These are phyloP conservation scores for Polypedilum pembai DNA, from an alignment of 1,140 invertebrate species.

Conservation along the genomic window DNA sequence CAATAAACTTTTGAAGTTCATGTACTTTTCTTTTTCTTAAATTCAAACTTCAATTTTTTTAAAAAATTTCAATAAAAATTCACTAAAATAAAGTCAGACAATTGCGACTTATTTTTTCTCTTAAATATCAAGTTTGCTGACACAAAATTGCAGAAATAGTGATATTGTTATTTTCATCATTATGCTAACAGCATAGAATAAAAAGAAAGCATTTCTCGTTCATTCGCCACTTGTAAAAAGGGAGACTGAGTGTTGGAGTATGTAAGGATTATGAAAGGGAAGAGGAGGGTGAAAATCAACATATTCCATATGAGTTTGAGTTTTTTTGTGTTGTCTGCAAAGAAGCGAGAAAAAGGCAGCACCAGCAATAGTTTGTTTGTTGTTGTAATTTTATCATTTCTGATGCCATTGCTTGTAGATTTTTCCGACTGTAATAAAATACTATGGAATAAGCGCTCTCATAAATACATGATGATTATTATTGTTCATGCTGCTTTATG, in stretches of 20 bases:
- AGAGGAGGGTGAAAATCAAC: not conserved
- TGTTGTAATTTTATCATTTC: not conserved
- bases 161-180: conserved; percentile 25
- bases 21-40: too few relatives aligned
- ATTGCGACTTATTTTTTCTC: too few relatives aligned
- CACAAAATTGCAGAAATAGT: not conserved
- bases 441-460: conserved; percentile 22
- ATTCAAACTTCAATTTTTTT: too few relatives aligned
- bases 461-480: conserved; percentile 29
- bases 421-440: conserved; percentile 21
- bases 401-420: not conserved
- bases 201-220: not conserved
- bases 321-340: not conserved
- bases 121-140: not conserved
- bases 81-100: too few relatives aligned
- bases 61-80: too few relatives aligned
- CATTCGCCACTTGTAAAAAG: not conserved
- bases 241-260: not conserved
- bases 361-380: too few relatives aligned
- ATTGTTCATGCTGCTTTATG: not conserved
- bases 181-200: conserved; percentile 20
- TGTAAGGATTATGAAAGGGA: not conserved
- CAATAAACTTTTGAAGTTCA: too few relatives aligned
- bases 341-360: conserved; percentile 15
- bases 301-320: not conserved